phyloP scores from a whole-genome alignment of 1,140 invertebrate species.

The Procambarus clarkii region DNA sequence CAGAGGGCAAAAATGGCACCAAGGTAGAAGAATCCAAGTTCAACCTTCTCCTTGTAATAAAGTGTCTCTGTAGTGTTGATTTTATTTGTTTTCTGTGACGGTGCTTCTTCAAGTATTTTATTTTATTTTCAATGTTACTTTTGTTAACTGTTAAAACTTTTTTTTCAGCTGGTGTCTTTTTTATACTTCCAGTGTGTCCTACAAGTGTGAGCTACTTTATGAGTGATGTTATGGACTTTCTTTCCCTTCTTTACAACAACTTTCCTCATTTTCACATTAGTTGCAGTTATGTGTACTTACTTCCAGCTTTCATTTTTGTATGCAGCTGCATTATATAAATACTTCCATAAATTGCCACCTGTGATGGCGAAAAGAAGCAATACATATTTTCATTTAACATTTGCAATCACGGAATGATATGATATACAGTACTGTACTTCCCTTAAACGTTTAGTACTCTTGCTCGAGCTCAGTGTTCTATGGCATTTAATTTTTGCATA shows the following conservation, averaged over 20 bases:
- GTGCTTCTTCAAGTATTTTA: neutral
- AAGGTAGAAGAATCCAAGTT: constrained; percentile 10
- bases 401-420: too few relatives aligned
- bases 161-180: constrained; percentile 36
- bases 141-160: constrained; percentile 22
- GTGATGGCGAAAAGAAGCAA: too few relatives aligned
- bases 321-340: neutral
- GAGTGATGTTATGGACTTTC: neutral
- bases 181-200: constrained; percentile 24
- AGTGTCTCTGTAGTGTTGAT: neutral
- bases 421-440: too few relatives aligned
- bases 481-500: too few relatives aligned
- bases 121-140: constrained; percentile 24
- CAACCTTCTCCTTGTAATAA: neutral
- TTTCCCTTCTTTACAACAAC: neutral
- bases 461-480: too few relatives aligned
- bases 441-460: too few relatives aligned
- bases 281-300: neutral
- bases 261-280: constrained; percentile 13
- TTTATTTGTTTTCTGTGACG: neutral
- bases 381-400: too few relatives aligned
- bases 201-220: neutral
- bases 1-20: constrained; percentile 34
- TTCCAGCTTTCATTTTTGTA: constrained; percentile 2
- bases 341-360: neutral